Conservation (phyloP, 1,140 invertebrate species). For the Drosophila sproati region DNA sequence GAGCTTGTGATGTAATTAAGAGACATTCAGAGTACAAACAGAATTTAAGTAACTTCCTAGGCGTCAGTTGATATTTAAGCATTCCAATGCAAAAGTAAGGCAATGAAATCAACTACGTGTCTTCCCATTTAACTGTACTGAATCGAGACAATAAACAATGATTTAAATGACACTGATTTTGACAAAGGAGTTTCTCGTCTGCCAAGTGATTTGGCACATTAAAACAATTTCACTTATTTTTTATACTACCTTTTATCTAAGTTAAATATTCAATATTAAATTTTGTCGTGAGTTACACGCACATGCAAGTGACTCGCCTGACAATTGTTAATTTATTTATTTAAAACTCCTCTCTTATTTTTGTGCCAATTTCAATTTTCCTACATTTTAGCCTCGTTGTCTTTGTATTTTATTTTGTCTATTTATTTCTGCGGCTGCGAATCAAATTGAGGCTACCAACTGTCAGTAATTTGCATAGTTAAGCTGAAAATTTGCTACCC, state of each 20-base stretch:
- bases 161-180: too few species aligned
- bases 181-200: background rate
- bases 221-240: background rate
- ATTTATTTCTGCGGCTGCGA: conserved; percentile 56
- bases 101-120: too few species aligned
- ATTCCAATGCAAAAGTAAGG: too few species aligned
- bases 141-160: too few species aligned
- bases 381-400: conserved; percentile 38
- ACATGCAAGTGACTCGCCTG: conserved; percentile 24
- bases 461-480: conserved; percentile 78
- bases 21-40: background rate
- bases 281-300: conserved; percentile 1
- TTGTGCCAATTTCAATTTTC: conserved; percentile 63
- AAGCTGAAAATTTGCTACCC: conserved; percentile 66
- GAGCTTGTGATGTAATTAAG: background rate
- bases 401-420: conserved; percentile 43
- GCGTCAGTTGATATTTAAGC: background rate
- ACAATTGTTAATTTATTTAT: conserved; percentile 61
- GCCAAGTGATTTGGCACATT: background rate
- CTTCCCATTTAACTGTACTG: too few species aligned
- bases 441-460: conserved; percentile 76
- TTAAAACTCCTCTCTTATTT: conserved; percentile 66
- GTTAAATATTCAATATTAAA: conserved; percentile 46
- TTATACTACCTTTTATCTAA: conserved; percentile 8
- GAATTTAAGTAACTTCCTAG: background rate